Evolutionary conservation across 2,113 vertebrate genomes (phyloP).

Genomic region (Aptenodytes patagonicus): DNA sequence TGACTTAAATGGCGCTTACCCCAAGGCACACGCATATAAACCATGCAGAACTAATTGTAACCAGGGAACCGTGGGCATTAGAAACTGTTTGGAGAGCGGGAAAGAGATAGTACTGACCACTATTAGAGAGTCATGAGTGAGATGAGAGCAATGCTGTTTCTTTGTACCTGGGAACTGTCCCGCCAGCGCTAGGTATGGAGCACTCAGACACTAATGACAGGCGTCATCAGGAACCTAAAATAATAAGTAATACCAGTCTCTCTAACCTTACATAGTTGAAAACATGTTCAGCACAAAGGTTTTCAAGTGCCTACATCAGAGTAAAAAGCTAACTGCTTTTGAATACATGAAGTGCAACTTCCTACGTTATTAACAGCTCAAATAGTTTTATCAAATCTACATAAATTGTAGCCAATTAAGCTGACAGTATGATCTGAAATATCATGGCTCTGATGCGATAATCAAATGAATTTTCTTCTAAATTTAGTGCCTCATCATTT

Average conservation of each 20-base stretch:
- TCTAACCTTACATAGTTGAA: background rate
- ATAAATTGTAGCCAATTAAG: conserved; percentile 65
- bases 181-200: background rate
- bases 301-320: background rate
- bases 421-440: conserved; percentile 58
- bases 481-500: conserved; percentile 55
- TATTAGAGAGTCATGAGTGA: background rate
- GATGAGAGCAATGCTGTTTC: background rate
- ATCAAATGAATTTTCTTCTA: conserved; percentile 68
- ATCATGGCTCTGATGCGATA: conserved; percentile 49
- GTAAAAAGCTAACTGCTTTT: conserved; percentile 30
- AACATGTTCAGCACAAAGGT: background rate
- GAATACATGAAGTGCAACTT: background rate
- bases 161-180: background rate
- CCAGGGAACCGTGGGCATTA: background rate
- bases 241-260: background rate
- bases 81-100: background rate
- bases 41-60: background rate
- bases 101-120: background rate
- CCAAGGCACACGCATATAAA: background rate
- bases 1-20: background rate
- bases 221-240: background rate
- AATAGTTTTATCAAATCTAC: conserved; percentile 42
- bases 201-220: background rate
- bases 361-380: conserved; percentile 46